Base-by-base conservation (phyloP, 2,797 vertebrate species). In the Masticophis lateralis region DNA sequence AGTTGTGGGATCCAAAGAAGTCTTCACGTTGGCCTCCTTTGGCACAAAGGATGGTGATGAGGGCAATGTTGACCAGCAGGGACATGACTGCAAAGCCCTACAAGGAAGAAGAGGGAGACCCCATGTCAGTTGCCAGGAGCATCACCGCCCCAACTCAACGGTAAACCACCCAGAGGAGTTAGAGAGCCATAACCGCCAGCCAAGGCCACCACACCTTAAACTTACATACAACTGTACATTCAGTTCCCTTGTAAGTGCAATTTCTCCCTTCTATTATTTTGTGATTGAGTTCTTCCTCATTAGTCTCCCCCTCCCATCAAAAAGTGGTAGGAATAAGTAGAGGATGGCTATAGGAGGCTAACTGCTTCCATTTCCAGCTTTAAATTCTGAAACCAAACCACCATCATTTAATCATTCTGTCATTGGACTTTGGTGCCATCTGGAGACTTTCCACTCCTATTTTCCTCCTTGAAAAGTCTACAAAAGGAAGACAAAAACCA, bases 1-100 rank as follows among this genome's bases (percentile, higher is more conserved):
- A 4, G 18, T 11, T 43, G 37, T 18, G 3, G 32, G 0, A 1
- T 43, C 1, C 37, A 0, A 11, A 0, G 8, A 18, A 79, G 8
- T 79, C 9, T 22, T 20, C 37, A 22, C 10, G 37, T 22, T 25
- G 37, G 74, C 37, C 20, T 79, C 74, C 74, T 47, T 43, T 83
- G 74, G 37, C 20, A 22, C 74, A 83, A 12, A 83, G 74, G 74
- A 83, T 47, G 37, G 20, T 4, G 37, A 83, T 11, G 20, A 83
- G 9, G 20, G 37, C 74, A 25, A 83, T 20, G 4, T 47, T 83
- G 74, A 83, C 47, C 20, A 83, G 74, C 37, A 83, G 37, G 20
- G 20, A 83, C 20, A 12, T 5, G 74, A 47, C 74, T 47, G 74
- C 37, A 4, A 83, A 47, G 74, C 74, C 74, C 74, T 83, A 11